phyloP scores from a whole-genome alignment of 1,140 invertebrate genomes.

The Metaphire vulgaris region DNA sequence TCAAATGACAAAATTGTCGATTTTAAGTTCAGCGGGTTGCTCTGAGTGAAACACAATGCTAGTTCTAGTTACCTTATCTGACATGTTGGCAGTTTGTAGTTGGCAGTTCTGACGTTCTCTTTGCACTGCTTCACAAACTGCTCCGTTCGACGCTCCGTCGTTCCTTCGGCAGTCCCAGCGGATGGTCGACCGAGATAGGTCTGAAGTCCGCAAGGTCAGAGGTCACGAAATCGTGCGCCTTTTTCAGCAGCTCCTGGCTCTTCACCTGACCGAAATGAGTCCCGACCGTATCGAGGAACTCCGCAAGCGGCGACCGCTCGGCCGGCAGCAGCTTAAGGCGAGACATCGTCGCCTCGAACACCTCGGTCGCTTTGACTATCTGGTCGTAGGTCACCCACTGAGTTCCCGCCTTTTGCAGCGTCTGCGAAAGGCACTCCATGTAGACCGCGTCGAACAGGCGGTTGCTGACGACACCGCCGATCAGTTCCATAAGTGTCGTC shows the following conservation, averaged over 20 bases:
- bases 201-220: conserved; percentile 73
- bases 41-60: too few relatives aligned
- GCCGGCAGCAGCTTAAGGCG: conserved; percentile 42
- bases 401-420: conserved; percentile 66
- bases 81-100: conserved; percentile 54
- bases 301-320: conserved; percentile 55
- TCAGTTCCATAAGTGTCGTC: conserved; percentile 52
- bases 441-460: conserved; percentile 64
- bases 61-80: conserved; percentile 63
- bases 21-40: too few relatives aligned
- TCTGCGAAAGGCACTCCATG: conserved; percentile 65
- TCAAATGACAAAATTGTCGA: too few relatives aligned
- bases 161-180: conserved; percentile 35
- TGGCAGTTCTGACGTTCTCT: conserved; percentile 33
- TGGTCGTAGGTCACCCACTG: conserved; percentile 62
- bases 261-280: conserved; percentile 70
- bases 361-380: conserved; percentile 60
- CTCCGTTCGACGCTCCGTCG: conserved; percentile 31
- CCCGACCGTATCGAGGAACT: conserved; percentile 70
- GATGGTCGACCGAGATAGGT: conserved; percentile 50
- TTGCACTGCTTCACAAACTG: conserved; percentile 19
- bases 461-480: conserved; percentile 60
- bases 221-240: conserved; percentile 67
- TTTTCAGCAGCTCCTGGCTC: conserved; percentile 64
- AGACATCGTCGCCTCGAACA: conserved; percentile 62